Evolutionary conservation across 2,113 vertebrate genomes (phyloP).

Genomic region (Muntiacus muntjak): DNA sequence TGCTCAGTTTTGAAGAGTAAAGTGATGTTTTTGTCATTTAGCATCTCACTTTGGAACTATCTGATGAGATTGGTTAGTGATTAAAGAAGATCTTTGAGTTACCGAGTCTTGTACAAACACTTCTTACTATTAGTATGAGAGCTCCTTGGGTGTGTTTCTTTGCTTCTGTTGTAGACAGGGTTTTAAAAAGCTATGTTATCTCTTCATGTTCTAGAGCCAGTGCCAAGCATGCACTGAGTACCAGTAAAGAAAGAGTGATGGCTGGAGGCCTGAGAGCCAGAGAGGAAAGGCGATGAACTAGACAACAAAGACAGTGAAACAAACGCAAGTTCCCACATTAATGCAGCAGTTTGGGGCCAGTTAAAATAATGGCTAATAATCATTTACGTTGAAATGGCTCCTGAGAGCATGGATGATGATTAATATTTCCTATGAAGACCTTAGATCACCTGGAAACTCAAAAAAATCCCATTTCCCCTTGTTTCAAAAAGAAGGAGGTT

Average conservation of each 20-base stretch:
- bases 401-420: too few species aligned
- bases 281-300: not conserved
- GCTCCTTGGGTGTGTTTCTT: not conserved
- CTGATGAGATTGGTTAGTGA: not conserved
- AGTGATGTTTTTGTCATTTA: not conserved
- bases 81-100: not conserved
- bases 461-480: not conserved
- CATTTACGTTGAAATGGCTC: not conserved
- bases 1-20: not conserved
- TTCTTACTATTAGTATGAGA: not conserved
- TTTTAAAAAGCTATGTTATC: not conserved
- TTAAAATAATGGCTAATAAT: not conserved
- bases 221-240: not conserved
- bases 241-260: not conserved
- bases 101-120: not conserved
- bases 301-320: not conserved
- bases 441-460: not conserved
- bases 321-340: not conserved
- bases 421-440: not conserved
- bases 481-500: not conserved
- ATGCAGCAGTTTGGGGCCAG: not conserved
- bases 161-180: not conserved
- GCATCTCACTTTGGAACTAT: not conserved
- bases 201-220: not conserved
- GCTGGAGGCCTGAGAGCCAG: rapidly evolving